Evolutionary conservation across 2,797 vertebrate genomes (phyloP), one percentile per base, ranked within the genome.

Genomic region (Halcyon badia): DNA sequence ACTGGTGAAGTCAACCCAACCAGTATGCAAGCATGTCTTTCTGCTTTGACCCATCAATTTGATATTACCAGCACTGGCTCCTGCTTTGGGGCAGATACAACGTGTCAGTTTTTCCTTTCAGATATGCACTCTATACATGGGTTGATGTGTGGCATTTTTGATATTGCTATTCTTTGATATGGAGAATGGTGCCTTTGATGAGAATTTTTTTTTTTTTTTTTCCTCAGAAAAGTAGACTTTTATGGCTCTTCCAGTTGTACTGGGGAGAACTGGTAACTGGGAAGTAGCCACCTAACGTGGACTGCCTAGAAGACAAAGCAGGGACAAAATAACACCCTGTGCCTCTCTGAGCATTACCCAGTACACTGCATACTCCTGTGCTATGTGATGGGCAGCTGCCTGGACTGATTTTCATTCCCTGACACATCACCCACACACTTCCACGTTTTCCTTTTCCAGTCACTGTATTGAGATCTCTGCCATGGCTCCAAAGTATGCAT

Each of bases 1-100:
- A 25, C 68, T 90, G 71, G 48, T 86, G 93, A 97, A 89, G 84
- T 94, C 92, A 94, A 94, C 89, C 52, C 83, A 91, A 83, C 19
- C 52, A 76, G 35, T 25, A 20, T 83, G 58, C 54, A 88, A 49
- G 26, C 42, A 11, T 20, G 14, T 81, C 49, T 44, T 91, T 96
- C 57, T n/a, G 30, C 60, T 95, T 83, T 49, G 28, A 16, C 20
- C 22, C 7, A 2, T 70, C 62, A n/a, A 39, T 1, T 22, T 64
- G 75, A 51, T 6, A 19, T 68, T n/a, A 12, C 39, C 57, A 44
- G 26, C 33, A 3, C 28, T 70, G 64, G 5, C 46, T 87, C 9
- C 44, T 48, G 18, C 56, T 64, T 60, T 56, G 75, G 22, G 30
- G 16, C 49, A 90, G 69, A 66, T n/a, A 42, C 6, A 16, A 52